Percentiles rank a stretch among this genome's conserved stretches.
Conservation (phyloP, 2,113 vertebrate species). For the Butorides virescens region DNA sequence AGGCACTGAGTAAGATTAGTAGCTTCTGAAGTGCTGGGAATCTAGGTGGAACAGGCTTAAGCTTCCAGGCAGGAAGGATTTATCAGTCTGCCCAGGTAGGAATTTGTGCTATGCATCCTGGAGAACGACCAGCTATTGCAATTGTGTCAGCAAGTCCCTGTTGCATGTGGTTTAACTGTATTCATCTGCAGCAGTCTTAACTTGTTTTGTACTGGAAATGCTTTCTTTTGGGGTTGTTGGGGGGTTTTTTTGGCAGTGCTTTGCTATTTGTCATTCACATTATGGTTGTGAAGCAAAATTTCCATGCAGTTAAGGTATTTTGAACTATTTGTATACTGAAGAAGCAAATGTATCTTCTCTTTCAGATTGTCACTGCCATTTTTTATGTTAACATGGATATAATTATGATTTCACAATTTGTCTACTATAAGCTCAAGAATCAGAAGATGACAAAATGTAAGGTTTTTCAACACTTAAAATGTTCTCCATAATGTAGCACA, state of each 20-base stretch:
- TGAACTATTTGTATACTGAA: not conserved
- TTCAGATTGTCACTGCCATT: slow-evolving; percentile 67
- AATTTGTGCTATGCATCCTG: not conserved
- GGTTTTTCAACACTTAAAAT: not conserved
- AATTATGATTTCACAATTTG: slow-evolving; percentile 71
- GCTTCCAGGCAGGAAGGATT: not conserved
- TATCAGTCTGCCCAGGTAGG: not conserved
- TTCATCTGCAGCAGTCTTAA: not conserved
- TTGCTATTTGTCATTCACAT: not conserved
- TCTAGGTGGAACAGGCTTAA: not conserved
- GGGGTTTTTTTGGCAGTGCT: not conserved
- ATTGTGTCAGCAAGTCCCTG: not conserved
- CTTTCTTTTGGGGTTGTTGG: too few relatives aligned
- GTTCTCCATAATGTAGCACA: not conserved
- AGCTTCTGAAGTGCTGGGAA: not conserved
- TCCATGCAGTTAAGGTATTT: not conserved
- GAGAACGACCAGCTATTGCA: not conserved
- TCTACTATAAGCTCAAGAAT: slow-evolving; percentile 76
- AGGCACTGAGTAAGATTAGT: not conserved
- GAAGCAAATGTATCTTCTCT: not conserved
- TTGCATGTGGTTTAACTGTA: not conserved
- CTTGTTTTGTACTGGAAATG: not conserved
- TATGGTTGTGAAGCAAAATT: not conserved
- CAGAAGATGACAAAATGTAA: slow-evolving; percentile 66
- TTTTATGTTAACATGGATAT: slow-evolving; percentile 72